These are phyloP conservation scores for Spheniscus mendiculus DNA, from an alignment of 2,113 vertebrate genomes.

Conservation along the genomic window DNA sequence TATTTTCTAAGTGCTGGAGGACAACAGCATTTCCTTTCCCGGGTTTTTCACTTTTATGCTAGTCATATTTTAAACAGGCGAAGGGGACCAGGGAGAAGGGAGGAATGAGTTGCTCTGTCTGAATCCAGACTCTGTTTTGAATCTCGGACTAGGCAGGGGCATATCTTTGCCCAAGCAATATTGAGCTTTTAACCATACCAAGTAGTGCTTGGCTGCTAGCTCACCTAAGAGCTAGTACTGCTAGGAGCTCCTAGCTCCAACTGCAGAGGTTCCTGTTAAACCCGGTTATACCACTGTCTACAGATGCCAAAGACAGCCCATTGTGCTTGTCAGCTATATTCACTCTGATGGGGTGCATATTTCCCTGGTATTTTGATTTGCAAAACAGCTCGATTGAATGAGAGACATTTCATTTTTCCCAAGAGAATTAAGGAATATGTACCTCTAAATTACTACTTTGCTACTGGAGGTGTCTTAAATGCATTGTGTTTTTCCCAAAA, in stretches of 20 bases:
- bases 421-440: background rate
- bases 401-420: background rate
- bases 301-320: background rate
- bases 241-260: background rate
- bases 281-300: background rate
- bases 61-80: background rate
- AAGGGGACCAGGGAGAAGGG: background rate
- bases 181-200: background rate
- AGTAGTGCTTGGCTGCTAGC: background rate
- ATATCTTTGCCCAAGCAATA: background rate
- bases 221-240: background rate
- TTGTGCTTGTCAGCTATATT: background rate
- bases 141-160: background rate
- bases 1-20: background rate
- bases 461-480: background rate
- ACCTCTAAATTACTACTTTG: background rate
- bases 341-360: background rate
- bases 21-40: background rate
- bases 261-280: background rate
- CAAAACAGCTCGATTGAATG: background rate
- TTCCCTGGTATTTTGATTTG: background rate
- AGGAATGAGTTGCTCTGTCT: background rate
- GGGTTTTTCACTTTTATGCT: background rate
- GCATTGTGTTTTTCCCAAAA: background rate
- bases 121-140: background rate